Evolutionary conservation across 2,888 invertebrate genomes (phyloP).

Genomic region (Cheilosia impressa): DNA sequence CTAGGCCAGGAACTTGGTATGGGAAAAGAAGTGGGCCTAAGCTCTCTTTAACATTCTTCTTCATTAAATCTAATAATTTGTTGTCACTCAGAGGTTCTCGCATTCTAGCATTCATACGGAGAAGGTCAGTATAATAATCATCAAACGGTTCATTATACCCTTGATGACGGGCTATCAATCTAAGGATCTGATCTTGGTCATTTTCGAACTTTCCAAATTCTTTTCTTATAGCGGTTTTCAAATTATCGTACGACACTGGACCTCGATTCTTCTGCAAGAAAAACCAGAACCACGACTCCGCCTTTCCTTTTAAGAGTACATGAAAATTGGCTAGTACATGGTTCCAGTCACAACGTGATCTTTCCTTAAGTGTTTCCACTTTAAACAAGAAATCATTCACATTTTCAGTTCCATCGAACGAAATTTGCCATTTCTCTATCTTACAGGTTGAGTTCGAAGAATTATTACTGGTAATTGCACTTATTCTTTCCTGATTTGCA

Average conservation of each 20-base stretch:
- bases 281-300: neutral
- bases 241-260: neutral
- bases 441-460: neutral
- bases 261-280: neutral
- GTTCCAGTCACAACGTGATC: neutral
- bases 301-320: constrained; percentile 1
- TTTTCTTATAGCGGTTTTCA: constrained; percentile 3
- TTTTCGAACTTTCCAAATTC: neutral
- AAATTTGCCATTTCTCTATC: neutral
- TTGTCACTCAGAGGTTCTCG: neutral
- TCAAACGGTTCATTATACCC: constrained; percentile 13
- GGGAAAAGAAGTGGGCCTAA: neutral
- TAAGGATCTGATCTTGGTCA: constrained; percentile 1
- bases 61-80: constrained; percentile 5
- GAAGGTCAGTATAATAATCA: constrained; percentile 13
- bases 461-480: neutral
- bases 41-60: constrained; percentile 13
- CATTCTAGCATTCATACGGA: constrained; percentile 10
- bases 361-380: constrained; percentile 1
- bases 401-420: neutral
- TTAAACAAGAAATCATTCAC: neutral
- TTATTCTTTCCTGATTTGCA: too few species aligned
- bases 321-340: constrained; percentile 4
- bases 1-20: neutral
- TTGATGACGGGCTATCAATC: constrained; percentile 1